Conservation (phyloP, 2,888 invertebrate genomes). For the Lithophane ornitopus region DNA sequence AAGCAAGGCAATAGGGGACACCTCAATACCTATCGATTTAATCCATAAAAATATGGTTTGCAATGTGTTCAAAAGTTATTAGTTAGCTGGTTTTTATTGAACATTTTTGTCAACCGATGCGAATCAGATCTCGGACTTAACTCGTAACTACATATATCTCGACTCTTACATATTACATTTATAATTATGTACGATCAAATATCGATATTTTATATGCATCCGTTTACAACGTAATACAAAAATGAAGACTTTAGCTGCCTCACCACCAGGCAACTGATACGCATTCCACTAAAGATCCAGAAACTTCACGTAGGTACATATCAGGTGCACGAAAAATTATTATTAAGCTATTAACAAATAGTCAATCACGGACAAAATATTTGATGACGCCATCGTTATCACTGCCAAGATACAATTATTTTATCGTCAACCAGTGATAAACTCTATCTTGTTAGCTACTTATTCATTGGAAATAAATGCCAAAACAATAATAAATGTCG, state of each 20-base stretch:
- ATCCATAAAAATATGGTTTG: not conserved
- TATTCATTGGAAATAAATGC: conserved; percentile 55
- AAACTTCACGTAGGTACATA: conserved; percentile 26
- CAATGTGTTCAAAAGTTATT: not conserved
- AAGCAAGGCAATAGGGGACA: not conserved
- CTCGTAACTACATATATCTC: not conserved
- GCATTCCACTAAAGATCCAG: conserved; percentile 2
- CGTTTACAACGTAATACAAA: not conserved
- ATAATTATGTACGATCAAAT: not conserved
- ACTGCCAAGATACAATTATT: conserved; percentile 38
- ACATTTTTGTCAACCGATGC: not conserved
- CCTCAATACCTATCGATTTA: conserved; percentile 22
- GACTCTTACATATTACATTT: not conserved
- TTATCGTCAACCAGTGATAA: conserved; percentile 59
- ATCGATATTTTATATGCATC: not conserved
- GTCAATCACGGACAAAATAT: conserved; percentile 49
- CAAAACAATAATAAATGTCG: conserved; percentile 59
- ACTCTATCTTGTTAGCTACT: conserved; percentile 50
- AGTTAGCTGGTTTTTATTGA: not conserved
- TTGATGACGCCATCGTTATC: conserved; percentile 49
- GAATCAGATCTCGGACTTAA: not conserved
- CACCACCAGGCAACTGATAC: not conserved
- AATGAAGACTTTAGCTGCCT: not conserved
- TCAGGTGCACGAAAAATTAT: not conserved
- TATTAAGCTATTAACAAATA: conserved; percentile 20